A percentile compares a stretch with the other conserved stretches of the same genome.
These are phyloP conservation scores for Pipistrellus pygmaeus DNA, from an alignment of 2,797 vertebrate species.

Conservation along the genomic window DNA sequence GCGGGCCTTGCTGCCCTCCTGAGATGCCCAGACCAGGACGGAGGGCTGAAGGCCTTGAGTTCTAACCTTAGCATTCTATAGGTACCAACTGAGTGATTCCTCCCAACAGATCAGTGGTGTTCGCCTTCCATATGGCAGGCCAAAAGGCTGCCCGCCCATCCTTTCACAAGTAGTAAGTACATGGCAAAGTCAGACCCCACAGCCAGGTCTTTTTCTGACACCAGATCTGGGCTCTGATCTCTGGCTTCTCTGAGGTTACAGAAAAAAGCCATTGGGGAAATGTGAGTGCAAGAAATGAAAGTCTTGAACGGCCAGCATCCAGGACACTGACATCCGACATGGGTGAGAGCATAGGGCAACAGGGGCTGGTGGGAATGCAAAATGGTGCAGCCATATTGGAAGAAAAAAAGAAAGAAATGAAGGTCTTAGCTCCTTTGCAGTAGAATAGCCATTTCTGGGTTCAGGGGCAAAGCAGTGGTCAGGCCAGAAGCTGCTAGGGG, in stretches of 20 bases:
- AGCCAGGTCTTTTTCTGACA: constrained; percentile 10
- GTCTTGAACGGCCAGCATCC: neutral
- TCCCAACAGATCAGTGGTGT: neutral
- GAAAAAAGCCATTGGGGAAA: neutral
- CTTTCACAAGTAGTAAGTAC: neutral
- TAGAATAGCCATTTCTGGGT: neutral
- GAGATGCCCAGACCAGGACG: neutral
- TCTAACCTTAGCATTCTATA: neutral
- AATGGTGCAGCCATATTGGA: too few relatives aligned
- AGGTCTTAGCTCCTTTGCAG: neutral
- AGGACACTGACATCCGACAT: too few relatives aligned
- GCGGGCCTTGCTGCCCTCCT: neutral
- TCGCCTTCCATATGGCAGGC: neutral
- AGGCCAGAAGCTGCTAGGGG: neutral
- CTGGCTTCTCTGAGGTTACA: neutral
- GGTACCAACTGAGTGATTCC: neutral
- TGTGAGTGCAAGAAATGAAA: neutral
- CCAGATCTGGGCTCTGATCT: constrained; percentile 12
- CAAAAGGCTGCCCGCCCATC: neutral
- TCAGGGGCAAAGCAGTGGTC: neutral
- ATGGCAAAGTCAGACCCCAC: neutral
- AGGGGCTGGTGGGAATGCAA: too few relatives aligned
- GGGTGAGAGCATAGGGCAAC: too few relatives aligned
- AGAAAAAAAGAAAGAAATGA: neutral
- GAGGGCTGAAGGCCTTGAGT: neutral